Base-by-base conservation (phyloP, 30 jellyfish, hydroid and myxozoan species). In the Hydractinia symbiolongicarpus region DNA sequence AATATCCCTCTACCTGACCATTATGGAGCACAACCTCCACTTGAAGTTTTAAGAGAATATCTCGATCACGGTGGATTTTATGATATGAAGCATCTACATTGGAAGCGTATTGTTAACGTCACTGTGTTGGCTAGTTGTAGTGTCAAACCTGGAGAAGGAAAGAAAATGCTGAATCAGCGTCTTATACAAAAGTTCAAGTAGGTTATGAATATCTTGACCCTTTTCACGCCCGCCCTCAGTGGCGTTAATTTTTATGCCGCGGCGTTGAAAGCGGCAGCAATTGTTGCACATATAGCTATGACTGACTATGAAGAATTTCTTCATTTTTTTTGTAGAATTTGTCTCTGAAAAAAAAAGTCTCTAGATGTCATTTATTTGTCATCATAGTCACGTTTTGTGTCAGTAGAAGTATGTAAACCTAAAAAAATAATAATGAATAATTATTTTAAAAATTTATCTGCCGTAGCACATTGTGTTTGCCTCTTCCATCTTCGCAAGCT, bases 1-100 rank as follows among this genome's bases (percentile, higher is more conserved):
- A 84, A 85, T 73, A 81, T 90, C 93, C 91, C 97, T 30, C 89
- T 78, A 58, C 90, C 95, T 14, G 95, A 82, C 44, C 71, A 78
- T n/a, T 81, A 66, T 54, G 95, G 94, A 10, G 88, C 95, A 4
- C 95, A 90, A 79, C 93, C 95, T 13, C 90, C 97, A 17, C 55
- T 90, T 52, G 97, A 90, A 61, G 75, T 85, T 66, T 79, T 90
- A 57, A 66, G 97, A 14, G 88, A 90, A 16, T 81, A 84, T 64
- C 86, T 90, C 7, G 94, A 80, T 19, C 19, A 78, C 49, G 86
- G 90, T 8, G 95, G 95, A 40, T 85, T 76, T 68, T 79, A 71
- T 60, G 95, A 90, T 52, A 73, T 93, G n/a, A 72, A 76, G 70
- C 82, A 82, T 54, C n/a, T 81, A 72, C 74, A 61, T 14, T 85